Evolutionary conservation across 92 coral and sea anemone genomes (phyloP), one percentile per base, ranked within the genome.

Genomic region (Umimayanthus kanabou): DNA sequence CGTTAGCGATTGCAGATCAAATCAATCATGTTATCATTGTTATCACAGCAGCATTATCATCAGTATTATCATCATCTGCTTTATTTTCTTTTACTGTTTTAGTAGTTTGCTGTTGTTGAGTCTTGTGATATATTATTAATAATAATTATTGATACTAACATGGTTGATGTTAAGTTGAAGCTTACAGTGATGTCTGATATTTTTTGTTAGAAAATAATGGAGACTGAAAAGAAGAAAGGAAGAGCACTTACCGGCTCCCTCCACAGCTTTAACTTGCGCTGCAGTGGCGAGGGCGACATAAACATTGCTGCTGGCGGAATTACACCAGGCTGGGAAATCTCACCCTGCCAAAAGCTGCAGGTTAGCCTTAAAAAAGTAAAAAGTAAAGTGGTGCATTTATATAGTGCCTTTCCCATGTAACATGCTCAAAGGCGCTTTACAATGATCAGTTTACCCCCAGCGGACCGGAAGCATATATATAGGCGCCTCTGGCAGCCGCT

Each of bases 181-280:
- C n/a, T 4, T 1, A 39, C n/a, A 75, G 5, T 10, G 14, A 6
- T 53, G 20, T 20, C 25, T 20, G 28, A 39, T 28, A 0, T 23
- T 23, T 61, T 71, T 88, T 64, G 33, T 53, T 76, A 94, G 97
- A 94, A 87, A 90, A 74, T 94, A 30, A 77, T 72, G 57, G 61
- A 85, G 87, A 89, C 76, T 6, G 97, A 94, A 58, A 85, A 76
- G 69, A 72, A 88, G 22, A 66, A 47, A 23, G 90, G 87, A 1
- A 91, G 91, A 61, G 70, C 45, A 40, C 66, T 90, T 5, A 71
- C 91, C 79, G 89, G 92, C 33, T 83, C 92, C 61, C 90, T 80
- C 9, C 92, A 88, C 65, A 70, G 87, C 39, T 83, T 83, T 10
- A 83, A 83, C 87, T 71, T 47, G 3, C 77, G 65, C 25, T 83